Base-by-base conservation (phyloP, 2,113 vertebrate genomes). In the Podocnemis expansa region DNA sequence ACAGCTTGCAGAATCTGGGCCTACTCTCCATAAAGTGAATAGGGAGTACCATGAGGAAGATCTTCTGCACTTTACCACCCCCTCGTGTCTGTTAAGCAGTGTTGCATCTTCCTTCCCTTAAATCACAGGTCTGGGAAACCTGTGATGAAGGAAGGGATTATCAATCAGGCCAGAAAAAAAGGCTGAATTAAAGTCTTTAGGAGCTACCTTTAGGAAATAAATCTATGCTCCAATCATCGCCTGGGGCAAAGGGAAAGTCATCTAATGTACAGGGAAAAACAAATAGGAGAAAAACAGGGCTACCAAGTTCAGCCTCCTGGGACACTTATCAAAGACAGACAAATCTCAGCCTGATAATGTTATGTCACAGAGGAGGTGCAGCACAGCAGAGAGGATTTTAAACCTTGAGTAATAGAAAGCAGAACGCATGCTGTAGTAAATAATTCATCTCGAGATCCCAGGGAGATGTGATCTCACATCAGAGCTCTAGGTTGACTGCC, bases 261-360 rank as follows among this genome's bases (percentile, higher is more conserved):
- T 83, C 60, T 80, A 2, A 60, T 13, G 29, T 60, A 14, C 56
- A 60, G 31, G 16, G 31, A 67, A 34, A n/a, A 67, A 67, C 22
- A 25, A 24, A 75, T 3, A 43, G 38, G 13, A 24, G 70, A 38
- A 43, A 70, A 52, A 19, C 13, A 52, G 51, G 14, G 51, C 51
- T 17, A 3, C 51, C 9, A 10, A 51, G 49, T 51, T 51, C 49
- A 51, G 49, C 51, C 51, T 52, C 56, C 56, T 29, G 27, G 56
- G 56, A 27, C 5, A 87, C 21, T 8, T 25, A 54, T 27, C 5
- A 47, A 2, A 14, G 1, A 1, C 1, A 1, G 3, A 3, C 0
- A 58, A 1, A 67, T 67, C 63, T 87, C 88, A 17, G 34, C 17
- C 63, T 94, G n/a, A 34, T 90, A 9, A 1, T 45, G 49, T 38